phyloP scores from a whole-genome alignment of 2,888 invertebrate species.

The Polia nebulosa region DNA sequence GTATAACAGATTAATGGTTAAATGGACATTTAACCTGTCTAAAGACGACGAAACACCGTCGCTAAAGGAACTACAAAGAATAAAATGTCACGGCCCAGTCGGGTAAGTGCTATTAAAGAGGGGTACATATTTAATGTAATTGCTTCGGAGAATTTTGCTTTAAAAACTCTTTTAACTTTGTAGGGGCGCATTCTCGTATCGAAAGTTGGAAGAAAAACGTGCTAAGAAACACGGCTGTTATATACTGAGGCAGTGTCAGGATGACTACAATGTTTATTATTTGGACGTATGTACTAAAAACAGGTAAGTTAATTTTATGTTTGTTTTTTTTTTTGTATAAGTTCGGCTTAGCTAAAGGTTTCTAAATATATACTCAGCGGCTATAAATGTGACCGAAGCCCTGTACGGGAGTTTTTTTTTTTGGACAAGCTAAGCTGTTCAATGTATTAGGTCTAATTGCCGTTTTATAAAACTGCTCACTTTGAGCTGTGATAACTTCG shows the following conservation, averaged over 20 bases:
- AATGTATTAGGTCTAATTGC: too few species aligned
- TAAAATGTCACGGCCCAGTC: constrained; percentile 97
- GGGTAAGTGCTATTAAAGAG: constrained; percentile 91
- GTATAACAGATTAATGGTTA: constrained; percentile 92
- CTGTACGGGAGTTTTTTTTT: too few species aligned
- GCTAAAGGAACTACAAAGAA: constrained; percentile 92
- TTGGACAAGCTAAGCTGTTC: too few species aligned
- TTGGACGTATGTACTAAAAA: constrained; percentile 95
- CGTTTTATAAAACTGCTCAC: too few species aligned
- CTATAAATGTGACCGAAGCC: too few species aligned
- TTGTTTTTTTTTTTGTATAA: neutral
- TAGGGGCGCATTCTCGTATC: constrained; percentile 96
- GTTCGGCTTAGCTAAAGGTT: neutral
- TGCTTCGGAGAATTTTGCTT: constrained; percentile 48
- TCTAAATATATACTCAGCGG: too few species aligned
- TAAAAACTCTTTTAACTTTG: constrained; percentile 58
- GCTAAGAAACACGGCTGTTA: constrained; percentile 94
- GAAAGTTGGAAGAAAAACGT: constrained; percentile 95
- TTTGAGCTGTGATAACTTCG: too few species aligned
- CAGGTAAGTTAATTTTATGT: constrained; percentile 84
- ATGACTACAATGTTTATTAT: constrained; percentile 94
- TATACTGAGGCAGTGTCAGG: constrained; percentile 95
- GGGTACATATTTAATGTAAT: constrained; percentile 58
- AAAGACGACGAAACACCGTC: constrained; percentile 95
- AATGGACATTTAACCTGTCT: constrained; percentile 98